Evolutionary conservation across 2,113 vertebrate genomes (phyloP), one percentile per base, ranked within the genome.

Genomic region (Sterrhoptilus dennistouni): DNA sequence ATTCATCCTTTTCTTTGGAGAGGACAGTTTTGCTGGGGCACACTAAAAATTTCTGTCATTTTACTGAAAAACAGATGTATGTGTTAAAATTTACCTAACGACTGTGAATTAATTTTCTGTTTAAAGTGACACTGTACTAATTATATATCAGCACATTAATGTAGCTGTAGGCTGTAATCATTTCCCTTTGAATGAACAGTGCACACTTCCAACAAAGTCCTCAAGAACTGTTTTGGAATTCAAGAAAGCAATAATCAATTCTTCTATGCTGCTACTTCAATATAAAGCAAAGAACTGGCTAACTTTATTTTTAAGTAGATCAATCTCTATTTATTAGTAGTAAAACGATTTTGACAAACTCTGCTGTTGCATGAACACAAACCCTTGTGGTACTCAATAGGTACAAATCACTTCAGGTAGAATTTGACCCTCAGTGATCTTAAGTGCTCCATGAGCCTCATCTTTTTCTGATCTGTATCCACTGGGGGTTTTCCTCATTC

Each of bases 101-200:
- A 70, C 53, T 70, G 49, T 59, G 77, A 95, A 85, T 74, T 89
- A 82, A 96, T 96, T 95, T 83, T 45, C 27, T 92, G 75, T 89
- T 97, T 96, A 96, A 93, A 75, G 79, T 92, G 93, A 87, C 83
- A 90, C 61, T 77, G 83, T 69, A 83, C 80, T 93, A 94, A 94
- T 93, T 92, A 72, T 72, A 76, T 54, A 91, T 83, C 87, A 95
- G 79, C 76, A 94, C 91, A 89, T 92, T 90, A 87, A 90, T 19
- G 66, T 68, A 84, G 83, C 77, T 87, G 66, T 56, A 77, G 75
- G 91, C 78, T 82, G 28, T 72, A 93, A 94, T 95, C 1, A 70
- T 72, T 82, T 92, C 35, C 47, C 76, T 95, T 72, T 54, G 57
- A 91, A 87, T 45, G 74, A 93, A 89, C 27, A 85, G 65, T n/a